These are phyloP conservation scores for Cordylochernes scorpioides DNA, from an alignment of 2,888 invertebrate genomes.

Conservation along the genomic window DNA sequence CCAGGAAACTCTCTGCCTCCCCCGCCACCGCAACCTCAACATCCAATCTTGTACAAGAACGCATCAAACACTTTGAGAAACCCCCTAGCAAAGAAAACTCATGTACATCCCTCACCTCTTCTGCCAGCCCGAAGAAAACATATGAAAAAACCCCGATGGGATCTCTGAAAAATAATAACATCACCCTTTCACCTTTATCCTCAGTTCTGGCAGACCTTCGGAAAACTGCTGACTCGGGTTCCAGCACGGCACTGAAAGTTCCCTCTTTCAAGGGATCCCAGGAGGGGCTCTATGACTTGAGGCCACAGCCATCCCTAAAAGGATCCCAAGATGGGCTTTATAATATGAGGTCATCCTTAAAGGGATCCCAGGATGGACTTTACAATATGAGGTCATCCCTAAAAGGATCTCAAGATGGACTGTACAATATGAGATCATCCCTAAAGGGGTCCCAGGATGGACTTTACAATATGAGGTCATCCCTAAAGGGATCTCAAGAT, in stretches of 20 bases:
- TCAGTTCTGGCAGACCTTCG: constrained; percentile 13
- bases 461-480: constrained; percentile 1
- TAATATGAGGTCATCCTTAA: too few relatives aligned
- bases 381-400: constrained; percentile 4
- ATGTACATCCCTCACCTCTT: not conserved
- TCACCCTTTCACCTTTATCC: constrained; percentile 8
- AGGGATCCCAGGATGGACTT: constrained; percentile 4
- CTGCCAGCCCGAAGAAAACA: too few relatives aligned
- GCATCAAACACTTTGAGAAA: constrained; percentile 17
- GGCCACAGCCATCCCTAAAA: not conserved
- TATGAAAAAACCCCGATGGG: too few relatives aligned
- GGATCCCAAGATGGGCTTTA: not conserved
- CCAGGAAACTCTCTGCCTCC: constrained; percentile 14
- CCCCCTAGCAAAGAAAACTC: not conserved
- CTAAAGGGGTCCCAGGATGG: too few relatives aligned
- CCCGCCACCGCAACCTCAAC: constrained; percentile 16
- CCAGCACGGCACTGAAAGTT: too few relatives aligned
- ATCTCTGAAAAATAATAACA: too few relatives aligned
- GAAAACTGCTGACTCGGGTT: constrained; percentile 12
- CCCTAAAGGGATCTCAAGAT: constrained; percentile 1
- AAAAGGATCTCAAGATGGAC: too few relatives aligned
- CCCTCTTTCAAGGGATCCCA: too few relatives aligned
- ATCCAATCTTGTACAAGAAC: constrained; percentile 19
- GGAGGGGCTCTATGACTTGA: too few relatives aligned
- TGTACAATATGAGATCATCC: too few relatives aligned